phyloP scores from a whole-genome alignment of 1,140 invertebrate genomes.

The Drosophila funebris region DNA sequence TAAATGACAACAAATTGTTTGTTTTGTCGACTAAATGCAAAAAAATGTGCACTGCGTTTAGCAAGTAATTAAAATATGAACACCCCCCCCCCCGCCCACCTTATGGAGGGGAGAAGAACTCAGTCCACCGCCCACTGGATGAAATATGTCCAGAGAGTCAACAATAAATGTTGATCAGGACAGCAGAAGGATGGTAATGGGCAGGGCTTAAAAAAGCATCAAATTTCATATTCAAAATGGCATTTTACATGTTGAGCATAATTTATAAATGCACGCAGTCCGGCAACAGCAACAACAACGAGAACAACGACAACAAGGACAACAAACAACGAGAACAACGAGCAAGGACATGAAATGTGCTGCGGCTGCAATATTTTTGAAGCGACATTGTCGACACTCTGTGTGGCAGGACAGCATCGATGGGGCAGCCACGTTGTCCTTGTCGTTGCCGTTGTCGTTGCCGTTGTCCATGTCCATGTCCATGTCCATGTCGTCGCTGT shows the following conservation, averaged over 20 bases:
- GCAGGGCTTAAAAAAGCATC: slow-evolving; percentile 82
- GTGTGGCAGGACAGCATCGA: slow-evolving; percentile 44
- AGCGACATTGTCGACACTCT: slow-evolving; percentile 75
- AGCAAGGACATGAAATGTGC: slow-evolving; percentile 70
- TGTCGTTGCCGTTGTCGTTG: slow-evolving; percentile 12
- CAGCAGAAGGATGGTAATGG: neutral
- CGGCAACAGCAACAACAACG: slow-evolving; percentile 17
- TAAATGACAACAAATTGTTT: slow-evolving; percentile 56
- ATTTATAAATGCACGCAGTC: slow-evolving; percentile 81
- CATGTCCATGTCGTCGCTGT: slow-evolving; percentile 58
- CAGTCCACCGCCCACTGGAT: slow-evolving; percentile 5
- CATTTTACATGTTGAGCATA: slow-evolving; percentile 83
- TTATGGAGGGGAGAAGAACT: too few relatives aligned
- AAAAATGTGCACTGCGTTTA: slow-evolving; percentile 71
- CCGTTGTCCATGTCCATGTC: slow-evolving; percentile 36
- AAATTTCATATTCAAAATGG: slow-evolving; percentile 84
- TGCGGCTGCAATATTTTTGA: slow-evolving; percentile 79
- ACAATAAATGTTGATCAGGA: slow-evolving; percentile 24
- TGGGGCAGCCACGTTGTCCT: slow-evolving; percentile 41
- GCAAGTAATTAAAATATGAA: slow-evolving; percentile 79
- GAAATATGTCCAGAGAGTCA: slow-evolving; percentile 65
- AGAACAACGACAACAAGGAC: slow-evolving; percentile 26
- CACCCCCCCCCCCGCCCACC: neutral
- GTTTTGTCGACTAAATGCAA: slow-evolving; percentile 35
- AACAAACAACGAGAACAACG: slow-evolving; percentile 11